Base-by-base conservation (phyloP, 2,113 vertebrate species). In the Gallinago undulata region DNA sequence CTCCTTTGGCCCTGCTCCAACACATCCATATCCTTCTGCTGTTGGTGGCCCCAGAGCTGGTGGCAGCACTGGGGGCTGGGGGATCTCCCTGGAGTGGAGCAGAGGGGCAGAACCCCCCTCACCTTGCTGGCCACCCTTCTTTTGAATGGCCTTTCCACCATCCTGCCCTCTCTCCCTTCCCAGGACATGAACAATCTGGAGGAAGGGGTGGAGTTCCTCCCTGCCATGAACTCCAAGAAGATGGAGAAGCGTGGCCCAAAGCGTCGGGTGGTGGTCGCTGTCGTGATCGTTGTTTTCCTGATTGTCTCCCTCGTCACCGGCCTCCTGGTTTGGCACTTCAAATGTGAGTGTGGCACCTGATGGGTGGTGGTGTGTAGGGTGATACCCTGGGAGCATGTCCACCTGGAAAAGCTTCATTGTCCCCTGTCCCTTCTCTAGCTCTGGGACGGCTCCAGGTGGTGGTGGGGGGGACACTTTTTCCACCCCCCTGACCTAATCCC, bases 241-340 rank as follows among this genome's bases (percentile, higher is more conserved):
- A 59, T 98, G 91, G 98, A 98, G 96, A 98, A 98, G 85, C 95
- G 73, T 0, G 97, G 98, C n/a, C 98, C 95, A 0, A 97, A 90
- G 96, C 95, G 96, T 21, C 69, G 64, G 23, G 79, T 98, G 35
- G 83, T 98, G 14, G 1, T 97, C 28, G 4, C 27, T 0, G 16
- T 67, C 1, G 1, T 82, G 37, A 22, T 98, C 14, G 2, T 50
- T 0, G 27, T 50, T 45, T 63, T 96, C 47, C 39, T 97, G 33
- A 17, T 97, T 19, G 3, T 98, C 8, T 98, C 98, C 1, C 89
- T 98, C 2, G 1, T n/a, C 45, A 57, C 73, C 0, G 97, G 98
- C 28, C 92, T 98, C 41, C 93, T 98, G 60, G 97, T 98, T 30
- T 98, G 98, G 98, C 98, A 98, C 87, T 98, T 98, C 86, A 97